A percentile compares a stretch with the other conserved stretches of the same genome.
Evolutionary conservation across 2,888 invertebrate genomes (phyloP).

Genomic region (Netelia virgata): DNA sequence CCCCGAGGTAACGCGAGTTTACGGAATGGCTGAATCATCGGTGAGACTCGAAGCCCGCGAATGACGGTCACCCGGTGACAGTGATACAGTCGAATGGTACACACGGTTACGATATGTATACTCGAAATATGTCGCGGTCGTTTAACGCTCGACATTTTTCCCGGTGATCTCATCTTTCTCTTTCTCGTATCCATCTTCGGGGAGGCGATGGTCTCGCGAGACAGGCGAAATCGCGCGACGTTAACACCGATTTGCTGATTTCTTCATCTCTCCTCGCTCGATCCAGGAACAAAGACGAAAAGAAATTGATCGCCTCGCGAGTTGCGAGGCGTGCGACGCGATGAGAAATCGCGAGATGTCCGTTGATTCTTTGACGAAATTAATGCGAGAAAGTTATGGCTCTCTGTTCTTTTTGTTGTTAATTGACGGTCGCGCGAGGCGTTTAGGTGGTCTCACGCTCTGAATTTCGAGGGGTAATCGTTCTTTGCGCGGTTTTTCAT

Average conservation of each 20-base stretch:
- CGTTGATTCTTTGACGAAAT: neutral
- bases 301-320: constrained; percentile 33
- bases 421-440: neutral
- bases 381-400: constrained; percentile 20
- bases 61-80: neutral
- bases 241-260: constrained; percentile 41
- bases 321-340: neutral
- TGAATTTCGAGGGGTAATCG: neutral
- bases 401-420: constrained; percentile 5
- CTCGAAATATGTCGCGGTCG: constrained; percentile 29
- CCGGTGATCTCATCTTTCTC: constrained; percentile 44
- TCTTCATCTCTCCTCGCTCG: constrained; percentile 26
- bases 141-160: constrained; percentile 38
- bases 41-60: neutral
- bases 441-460: neutral
- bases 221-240: constrained; percentile 41
- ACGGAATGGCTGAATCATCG: neutral
- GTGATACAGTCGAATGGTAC: neutral
- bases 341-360: constrained; percentile 20
- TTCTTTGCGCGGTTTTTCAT: neutral
- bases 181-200: constrained; percentile 42
- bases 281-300: constrained; percentile 18
- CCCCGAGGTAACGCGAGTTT: neutral
- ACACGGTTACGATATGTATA: constrained; percentile 6
- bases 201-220: constrained; percentile 15